phyloP scores from a whole-genome alignment of 2,888 invertebrate species.

The Toxonevra muliebris region DNA sequence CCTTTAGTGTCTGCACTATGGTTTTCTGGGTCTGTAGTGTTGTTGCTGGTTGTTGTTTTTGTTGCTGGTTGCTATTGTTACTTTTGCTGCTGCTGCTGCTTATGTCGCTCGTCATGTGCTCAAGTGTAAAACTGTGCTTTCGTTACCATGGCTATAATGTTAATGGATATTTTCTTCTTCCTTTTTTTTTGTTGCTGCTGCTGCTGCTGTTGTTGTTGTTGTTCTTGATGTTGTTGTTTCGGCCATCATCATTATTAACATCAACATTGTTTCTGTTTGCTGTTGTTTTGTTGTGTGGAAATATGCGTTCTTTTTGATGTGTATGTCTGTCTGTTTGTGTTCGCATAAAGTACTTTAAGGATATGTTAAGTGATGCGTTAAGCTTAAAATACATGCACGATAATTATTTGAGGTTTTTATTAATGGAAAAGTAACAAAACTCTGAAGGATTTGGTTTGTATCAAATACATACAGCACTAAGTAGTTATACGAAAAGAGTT shows the following conservation, averaged over 20 bases:
- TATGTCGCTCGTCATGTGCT: conserved; percentile 5
- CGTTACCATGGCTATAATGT: conserved; percentile 35
- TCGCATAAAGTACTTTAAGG: conserved; percentile 1
- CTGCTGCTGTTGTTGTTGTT: conserved; percentile 4
- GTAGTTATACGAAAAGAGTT: no score
- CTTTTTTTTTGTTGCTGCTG: not conserved
- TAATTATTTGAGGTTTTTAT: not conserved
- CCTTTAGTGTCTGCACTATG: conserved; percentile 16
- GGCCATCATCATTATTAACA: conserved; percentile 27
- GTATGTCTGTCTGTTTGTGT: conserved; percentile 2
- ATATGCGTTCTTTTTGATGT: conserved; percentile 1
- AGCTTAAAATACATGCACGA: not conserved
- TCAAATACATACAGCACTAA: no score
- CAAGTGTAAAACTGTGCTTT: conserved; percentile 38
- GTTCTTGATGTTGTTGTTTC: conserved; percentile 5
- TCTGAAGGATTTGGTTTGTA: no score
- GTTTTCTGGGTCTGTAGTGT: conserved; percentile 17
- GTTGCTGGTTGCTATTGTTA: not conserved
- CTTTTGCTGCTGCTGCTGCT: not conserved
- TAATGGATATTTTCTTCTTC: conserved; percentile 33
- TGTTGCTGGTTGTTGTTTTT: conserved; percentile 15
- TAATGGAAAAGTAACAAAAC: no score
- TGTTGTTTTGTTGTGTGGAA: conserved; percentile 10
- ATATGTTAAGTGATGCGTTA: conserved; percentile 9
- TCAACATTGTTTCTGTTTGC: conserved; percentile 16